phyloP scores from a whole-genome alignment of 2,113 vertebrate species.

The Hepsetus odoe region DNA sequence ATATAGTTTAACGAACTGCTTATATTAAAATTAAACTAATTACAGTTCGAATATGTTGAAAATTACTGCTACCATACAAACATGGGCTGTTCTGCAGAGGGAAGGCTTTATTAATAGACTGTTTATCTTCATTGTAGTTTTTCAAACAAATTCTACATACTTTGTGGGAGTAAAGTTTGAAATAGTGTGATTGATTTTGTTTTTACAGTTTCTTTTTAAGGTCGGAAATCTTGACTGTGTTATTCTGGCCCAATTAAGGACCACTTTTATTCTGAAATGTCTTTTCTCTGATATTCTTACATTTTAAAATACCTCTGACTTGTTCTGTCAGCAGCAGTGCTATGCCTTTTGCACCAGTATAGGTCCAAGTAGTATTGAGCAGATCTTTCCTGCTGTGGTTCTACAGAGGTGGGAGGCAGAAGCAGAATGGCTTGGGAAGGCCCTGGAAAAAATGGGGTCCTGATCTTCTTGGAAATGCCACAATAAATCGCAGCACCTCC shows the following conservation, averaged over 20 bases:
- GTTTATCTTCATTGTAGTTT: not conserved
- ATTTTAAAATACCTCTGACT: not conserved
- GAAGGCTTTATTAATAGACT: not conserved
- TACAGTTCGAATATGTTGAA: not conserved
- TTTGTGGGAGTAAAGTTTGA: not conserved
- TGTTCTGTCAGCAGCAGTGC: not conserved
- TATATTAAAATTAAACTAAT: no score
- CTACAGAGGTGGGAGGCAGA: slow-evolving; percentile 52
- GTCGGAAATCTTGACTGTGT: slow-evolving; percentile 58
- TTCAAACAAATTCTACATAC: not conserved
- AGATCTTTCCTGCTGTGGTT: slow-evolving; percentile 33
- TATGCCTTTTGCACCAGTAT: not conserved
- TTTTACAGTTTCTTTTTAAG: slow-evolving; percentile 58
- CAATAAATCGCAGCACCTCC: slow-evolving; percentile 77
- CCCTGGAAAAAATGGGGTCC: slow-evolving; percentile 72
- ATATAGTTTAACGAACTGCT: no score
- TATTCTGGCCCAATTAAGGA: not conserved
- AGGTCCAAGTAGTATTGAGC: slow-evolving; percentile 1
- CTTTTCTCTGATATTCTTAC: not conserved
- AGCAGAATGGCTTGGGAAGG: slow-evolving; percentile 46
- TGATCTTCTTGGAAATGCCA: slow-evolving; percentile 82
- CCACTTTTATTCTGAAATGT: not conserved
- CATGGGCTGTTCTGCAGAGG: not conserved
- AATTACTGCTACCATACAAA: not conserved
- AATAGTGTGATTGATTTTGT: not conserved